Conservation (phyloP, 2,113 vertebrate species). For the Lipophrys pholis region DNA sequence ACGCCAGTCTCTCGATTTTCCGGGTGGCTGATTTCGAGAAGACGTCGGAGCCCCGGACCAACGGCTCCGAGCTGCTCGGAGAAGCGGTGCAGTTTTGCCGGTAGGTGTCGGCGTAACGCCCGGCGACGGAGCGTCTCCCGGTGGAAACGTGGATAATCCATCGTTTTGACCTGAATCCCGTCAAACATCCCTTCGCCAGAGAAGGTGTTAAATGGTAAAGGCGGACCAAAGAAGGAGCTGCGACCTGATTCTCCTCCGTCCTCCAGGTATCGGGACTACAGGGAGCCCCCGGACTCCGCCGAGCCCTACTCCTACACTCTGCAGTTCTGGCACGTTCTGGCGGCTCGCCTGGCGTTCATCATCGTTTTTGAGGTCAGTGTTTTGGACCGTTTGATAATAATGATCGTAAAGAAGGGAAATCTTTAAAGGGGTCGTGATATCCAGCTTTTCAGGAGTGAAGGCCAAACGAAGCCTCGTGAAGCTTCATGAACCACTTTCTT, state of each 20-base stretch:
- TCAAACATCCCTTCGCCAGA: no score
- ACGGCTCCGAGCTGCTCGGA: slow-evolving; percentile 88
- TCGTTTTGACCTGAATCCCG: neutral
- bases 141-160: no score
- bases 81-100: slow-evolving; percentile 90
- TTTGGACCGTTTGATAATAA: slow-evolving; percentile 27
- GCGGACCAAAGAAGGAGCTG: no score
- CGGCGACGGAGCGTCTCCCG: neutral
- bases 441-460: no score
- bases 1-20: slow-evolving; percentile 93
- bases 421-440: no score
- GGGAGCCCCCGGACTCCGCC: slow-evolving; percentile 89
- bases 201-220: no score
- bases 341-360: slow-evolving; percentile 94
- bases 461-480: no score
- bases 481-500: no score
- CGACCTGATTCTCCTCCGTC: no score
- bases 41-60: slow-evolving; percentile 86
- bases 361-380: slow-evolving; percentile 94
- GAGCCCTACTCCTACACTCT: slow-evolving; percentile 91
- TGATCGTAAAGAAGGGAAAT: no score
- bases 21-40: slow-evolving; percentile 91
- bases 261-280: slow-evolving; percentile 93
- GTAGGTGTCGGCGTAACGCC: slow-evolving; percentile 69
- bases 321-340: slow-evolving; percentile 97